Evolutionary conservation across 1,140 invertebrate genomes (phyloP), one percentile per base, ranked within the genome.

Genomic region (Caerostris extrusa): DNA sequence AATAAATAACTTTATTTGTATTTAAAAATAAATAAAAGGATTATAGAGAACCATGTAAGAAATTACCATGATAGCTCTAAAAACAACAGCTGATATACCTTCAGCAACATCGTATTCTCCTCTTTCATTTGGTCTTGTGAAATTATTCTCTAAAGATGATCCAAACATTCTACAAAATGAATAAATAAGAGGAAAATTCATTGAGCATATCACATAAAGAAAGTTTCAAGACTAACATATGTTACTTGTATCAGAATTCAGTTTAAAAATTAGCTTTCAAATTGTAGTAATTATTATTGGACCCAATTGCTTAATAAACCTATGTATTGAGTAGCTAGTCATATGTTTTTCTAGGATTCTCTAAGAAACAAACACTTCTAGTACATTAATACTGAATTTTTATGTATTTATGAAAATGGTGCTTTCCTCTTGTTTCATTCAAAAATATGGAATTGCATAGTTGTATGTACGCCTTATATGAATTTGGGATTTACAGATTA

Each of bases 91-190:
- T 0, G 99, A 98, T 94, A 99, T 98, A 1, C 99, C 99, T 94
- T 99, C 99, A n/a, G 99, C 99, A 53, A 99, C 98, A 95, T 99
- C 98, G 96, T 98, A 99, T 96, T 99, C 99, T 3, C 99, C 99
- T 10, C 98, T 96, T 94, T 99, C 98, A 96, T 99, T 99, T 3
- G 98, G 97, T 95, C 98, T 98, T 0, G 98, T 98, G 95, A 98
- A 98, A 94, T 96, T 96, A 93, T 96, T 95, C 95, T 99, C 98
- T 87, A 99, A 97, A 81, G 98, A 98, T 19, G 98, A 98, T 95
- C 98, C 98, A 96, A 99, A 99, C 99, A 99, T 99, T 95, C 99
- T 97, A 55, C 3, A 34, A 34, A 34, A 34, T 34, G 34, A 34
- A 34, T 34, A 34, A 34, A 10, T 17, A 58, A 85, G 57, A 85